Conservation (phyloP, 2,797 vertebrate species). For the Danio aesculapii region DNA sequence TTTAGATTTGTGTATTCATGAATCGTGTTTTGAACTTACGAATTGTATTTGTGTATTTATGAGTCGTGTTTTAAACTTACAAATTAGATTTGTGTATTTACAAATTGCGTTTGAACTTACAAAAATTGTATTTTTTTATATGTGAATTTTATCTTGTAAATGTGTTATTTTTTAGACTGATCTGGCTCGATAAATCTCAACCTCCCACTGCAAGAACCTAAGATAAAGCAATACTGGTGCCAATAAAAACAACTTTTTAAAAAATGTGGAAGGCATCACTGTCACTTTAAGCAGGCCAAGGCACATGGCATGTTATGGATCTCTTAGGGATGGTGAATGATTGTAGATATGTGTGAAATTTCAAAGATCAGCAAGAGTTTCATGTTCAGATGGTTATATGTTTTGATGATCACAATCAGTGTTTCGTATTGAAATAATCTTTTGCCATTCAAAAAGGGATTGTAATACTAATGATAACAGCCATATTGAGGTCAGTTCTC, state of each 20-base stretch:
- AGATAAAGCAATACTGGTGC: conserved; percentile 43
- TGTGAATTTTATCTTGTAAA: too few relatives aligned
- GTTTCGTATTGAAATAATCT: not conserved
- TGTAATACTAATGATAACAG: conserved; percentile 3
- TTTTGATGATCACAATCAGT: not conserved
- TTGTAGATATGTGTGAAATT: conserved; percentile 11
- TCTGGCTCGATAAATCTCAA: conserved; percentile 11
- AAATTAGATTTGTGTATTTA: too few relatives aligned
- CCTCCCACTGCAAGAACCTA: conserved; percentile 51
- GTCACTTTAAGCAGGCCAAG: conserved; percentile 42
- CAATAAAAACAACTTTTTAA: conserved; percentile 37
- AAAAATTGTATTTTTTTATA: too few relatives aligned
- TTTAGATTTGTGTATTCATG: too few relatives aligned
- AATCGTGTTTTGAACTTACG: too few relatives aligned
- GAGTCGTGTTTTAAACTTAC: too few relatives aligned
- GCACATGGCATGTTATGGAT: conserved; percentile 33
- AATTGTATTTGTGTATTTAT: too few relatives aligned
- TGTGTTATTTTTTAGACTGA: too few relatives aligned
- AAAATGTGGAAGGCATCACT: conserved; percentile 46
- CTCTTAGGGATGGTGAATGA: not conserved
- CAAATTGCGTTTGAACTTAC: too few relatives aligned
- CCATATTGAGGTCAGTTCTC: not conserved
- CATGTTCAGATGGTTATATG: not conserved
- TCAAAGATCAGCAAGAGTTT: not conserved
- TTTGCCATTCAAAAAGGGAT: conserved; percentile 6